These are phyloP conservation scores for Agelastica alni DNA, from an alignment of 2,888 invertebrate genomes.

Conservation along the genomic window DNA sequence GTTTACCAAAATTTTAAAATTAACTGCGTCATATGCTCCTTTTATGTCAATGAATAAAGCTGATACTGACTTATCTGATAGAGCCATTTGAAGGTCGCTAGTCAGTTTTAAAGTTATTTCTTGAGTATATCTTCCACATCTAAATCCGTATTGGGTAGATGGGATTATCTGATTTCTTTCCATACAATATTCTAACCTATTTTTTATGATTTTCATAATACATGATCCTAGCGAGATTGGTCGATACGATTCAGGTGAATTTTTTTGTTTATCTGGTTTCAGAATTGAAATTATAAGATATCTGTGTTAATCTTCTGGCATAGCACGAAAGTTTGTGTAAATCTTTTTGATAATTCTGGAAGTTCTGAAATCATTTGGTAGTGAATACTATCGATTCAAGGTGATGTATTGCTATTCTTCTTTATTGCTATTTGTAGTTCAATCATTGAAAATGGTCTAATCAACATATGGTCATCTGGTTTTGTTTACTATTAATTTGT, in stretches of 20 bases:
- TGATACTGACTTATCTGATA: too few species aligned
- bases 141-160: too few species aligned
- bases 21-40: too few species aligned
- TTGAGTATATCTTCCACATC: too few species aligned
- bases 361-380: too few species aligned
- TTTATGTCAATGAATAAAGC: too few species aligned
- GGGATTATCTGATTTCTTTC: background rate
- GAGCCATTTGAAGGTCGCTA: too few species aligned
- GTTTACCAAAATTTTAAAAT: too few species aligned
- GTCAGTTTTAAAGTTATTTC: too few species aligned
- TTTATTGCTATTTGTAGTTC: background rate
- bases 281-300: background rate
- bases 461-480: background rate
- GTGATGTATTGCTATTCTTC: background rate
- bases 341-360: background rate
- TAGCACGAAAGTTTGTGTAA: too few species aligned
- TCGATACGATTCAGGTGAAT: background rate
- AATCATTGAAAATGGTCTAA: background rate
- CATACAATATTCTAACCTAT: background rate
- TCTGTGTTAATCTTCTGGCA: background rate
- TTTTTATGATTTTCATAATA: background rate
- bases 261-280: background rate
- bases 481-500: too few species aligned
- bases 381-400: background rate
- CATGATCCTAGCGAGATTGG: background rate